A percentile compares a stretch with the other conserved stretches of the same genome.
These are phyloP conservation scores for Whitmania pigra DNA, from an alignment of 1,140 invertebrate genomes.

Conservation along the genomic window DNA sequence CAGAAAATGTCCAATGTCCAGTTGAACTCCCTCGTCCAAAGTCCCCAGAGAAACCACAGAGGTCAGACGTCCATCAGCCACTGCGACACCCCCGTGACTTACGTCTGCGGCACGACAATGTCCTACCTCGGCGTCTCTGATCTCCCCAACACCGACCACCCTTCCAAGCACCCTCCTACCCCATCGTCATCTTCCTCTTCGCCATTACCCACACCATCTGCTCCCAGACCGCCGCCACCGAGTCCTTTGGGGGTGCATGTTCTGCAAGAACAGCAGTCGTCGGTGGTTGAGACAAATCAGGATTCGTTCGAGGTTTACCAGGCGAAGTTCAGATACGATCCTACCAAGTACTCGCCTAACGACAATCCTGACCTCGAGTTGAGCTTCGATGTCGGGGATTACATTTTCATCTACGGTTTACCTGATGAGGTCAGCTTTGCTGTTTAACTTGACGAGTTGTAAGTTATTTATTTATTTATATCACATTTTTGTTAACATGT, in stretches of 20 bases:
- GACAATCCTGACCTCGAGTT: conserved; percentile 92
- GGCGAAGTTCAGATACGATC: conserved; percentile 80
- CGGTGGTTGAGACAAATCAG: background rate
- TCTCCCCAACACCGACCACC: background rate
- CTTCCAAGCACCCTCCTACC: background rate
- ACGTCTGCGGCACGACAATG: background rate
- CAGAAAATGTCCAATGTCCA: background rate
- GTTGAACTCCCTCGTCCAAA: background rate
- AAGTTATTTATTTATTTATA: background rate
- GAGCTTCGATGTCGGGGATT: conserved; percentile 82
- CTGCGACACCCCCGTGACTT: background rate
- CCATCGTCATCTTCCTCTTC: conserved; percentile 1
- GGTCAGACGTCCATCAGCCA: background rate
- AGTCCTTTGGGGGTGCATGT: no score
- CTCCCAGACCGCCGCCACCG: no score
- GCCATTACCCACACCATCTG: background rate
- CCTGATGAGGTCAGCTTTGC: conserved; percentile 53
- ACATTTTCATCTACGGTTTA: conserved; percentile 84
- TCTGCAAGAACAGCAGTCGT: no score
- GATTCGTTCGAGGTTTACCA: conserved; percentile 36
- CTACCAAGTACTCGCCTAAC: conserved; percentile 63
- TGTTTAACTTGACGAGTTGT: background rate
- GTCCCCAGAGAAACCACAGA: background rate
- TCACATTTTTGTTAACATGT: background rate
- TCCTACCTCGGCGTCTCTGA: background rate